Evolutionary conservation across 2,797 vertebrate species (phyloP), one percentile per base, ranked within the genome.

Genomic region (Potorous gilbertii): DNA sequence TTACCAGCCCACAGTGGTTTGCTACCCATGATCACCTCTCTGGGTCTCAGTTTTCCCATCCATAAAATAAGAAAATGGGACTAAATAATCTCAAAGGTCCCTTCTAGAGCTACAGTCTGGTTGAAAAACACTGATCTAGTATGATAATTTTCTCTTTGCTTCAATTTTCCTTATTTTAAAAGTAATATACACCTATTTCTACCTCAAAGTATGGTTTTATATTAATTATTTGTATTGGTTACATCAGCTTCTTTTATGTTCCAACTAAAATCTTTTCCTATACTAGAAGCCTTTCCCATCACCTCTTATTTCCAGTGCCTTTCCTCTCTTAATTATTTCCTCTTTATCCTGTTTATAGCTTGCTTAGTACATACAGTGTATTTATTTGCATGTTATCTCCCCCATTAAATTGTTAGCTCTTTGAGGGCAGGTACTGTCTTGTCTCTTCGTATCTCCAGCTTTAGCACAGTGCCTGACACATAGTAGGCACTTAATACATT

Each of bases 111-210:
- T 40, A 46, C 2, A 46, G 21, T 40, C 8, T 81, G 66, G 8
- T 81, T 81, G 66, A 16, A 46, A 81, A 81, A 24, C n/a, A 46
- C 6, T 81, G 5, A 66, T 66, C 34, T 66, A 81, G 18, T 40
- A n/a, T 46, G 21, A 81, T 46, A n/a, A 18, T 55, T 57, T 94
- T 46, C 5, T 27, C 55, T 52, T 28, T 24, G 90, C 40, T 18
- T 94, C 16, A 54, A 34, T 90, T 94, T 91, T 55, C 50, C 66
- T 92, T 56, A 55, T 29, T 81, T 34, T 95, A 56, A 91, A 91
- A n/a, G 21, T 14, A 91, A n/a, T 28, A 91, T 11, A 14, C 5
- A 55, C 16, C n/a, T 40, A 40, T 40, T 18, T 81, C 21, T 24
- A 46, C n/a, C n/a, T 81, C 66, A 81, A 46, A 81, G 66, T 81